phyloP scores from a whole-genome alignment of 2,113 vertebrate genomes.

The Apteryx mantelli region DNA sequence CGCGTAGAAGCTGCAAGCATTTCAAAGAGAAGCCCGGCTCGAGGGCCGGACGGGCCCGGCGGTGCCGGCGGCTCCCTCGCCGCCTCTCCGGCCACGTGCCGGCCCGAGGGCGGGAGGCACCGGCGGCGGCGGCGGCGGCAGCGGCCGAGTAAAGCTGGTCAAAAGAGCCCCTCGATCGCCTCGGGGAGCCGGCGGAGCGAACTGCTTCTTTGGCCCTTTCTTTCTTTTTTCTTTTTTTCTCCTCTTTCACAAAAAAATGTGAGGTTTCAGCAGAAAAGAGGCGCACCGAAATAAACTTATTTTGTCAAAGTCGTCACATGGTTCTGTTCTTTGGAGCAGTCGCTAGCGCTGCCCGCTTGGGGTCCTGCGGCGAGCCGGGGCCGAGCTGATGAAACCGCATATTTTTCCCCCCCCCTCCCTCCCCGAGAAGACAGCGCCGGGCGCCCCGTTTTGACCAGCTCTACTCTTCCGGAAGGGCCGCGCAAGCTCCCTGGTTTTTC shows the following conservation, averaged over 20 bases:
- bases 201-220: not conserved
- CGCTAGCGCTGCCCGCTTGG: not conserved
- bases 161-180: not conserved
- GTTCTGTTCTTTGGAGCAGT: constrained; percentile 34
- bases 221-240: not conserved
- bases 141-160: not conserved
- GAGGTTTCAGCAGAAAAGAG: constrained; percentile 15
- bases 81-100: no score
- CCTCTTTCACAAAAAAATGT: not conserved
- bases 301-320: constrained; percentile 63
- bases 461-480: rapidly evolving
- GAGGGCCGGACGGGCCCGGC: not conserved
- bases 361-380: not conserved
- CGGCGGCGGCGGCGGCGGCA: no score
- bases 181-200: not conserved
- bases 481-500: no score
- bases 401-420: no score
- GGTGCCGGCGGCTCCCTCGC: no score
- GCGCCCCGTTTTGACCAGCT: not conserved
- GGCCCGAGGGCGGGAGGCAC: no score
- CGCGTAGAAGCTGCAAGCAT: constrained; percentile 18
- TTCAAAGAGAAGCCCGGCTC: constrained; percentile 60
- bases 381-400: no score
- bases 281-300: constrained; percentile 60
- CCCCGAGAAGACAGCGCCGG: rapidly evolving